Base-by-base conservation (phyloP, 2,888 invertebrate genomes). In the Drosophila mettleri region DNA sequence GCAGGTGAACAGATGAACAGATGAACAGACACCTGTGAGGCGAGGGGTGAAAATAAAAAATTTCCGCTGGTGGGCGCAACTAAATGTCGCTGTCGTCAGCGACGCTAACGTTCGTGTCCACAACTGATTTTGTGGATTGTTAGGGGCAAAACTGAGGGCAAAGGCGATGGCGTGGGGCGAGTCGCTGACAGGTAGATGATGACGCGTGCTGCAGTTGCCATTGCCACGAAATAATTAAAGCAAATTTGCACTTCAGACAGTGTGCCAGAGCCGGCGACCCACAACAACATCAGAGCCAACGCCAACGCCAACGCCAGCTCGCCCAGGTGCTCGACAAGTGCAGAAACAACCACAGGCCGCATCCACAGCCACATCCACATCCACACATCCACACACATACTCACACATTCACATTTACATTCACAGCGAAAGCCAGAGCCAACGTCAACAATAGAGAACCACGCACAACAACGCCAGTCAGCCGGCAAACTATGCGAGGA, bases 191-290 rank as follows among this genome's bases (percentile, higher is more conserved):
- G 46, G 46, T 20, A 31, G 46, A 48, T 31, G 31, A 38, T 24
- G 46, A 39, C 34, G 33, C 49, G 67, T 74, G 73, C 46, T 81
- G 86, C 85, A 86, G 71, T 65, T 84, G 75, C 63, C 76, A 69
- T 66, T 87, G 77, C 88, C 79, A 70, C 74, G 81, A 77, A 86
- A 91, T 90, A 90, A 90, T 90, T 90, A 88, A 89, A 88, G 85
- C 88, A 90, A 90, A 91, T 91, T 91, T 91, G 80, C 91, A 89
- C 91, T 90, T 91, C 90, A 90, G 90, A 87, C 91, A 86, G 76
- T 72, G 69, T 68, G 68, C 78, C 84, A 70, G 70, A 76, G 57
- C 69, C 73, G 86, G 83, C 83, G 76, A 66, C 74, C 84, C 84
- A 69, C 89, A 88, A 78, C 78, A 84, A 80, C 31, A 33, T 69